phyloP scores from a whole-genome alignment of 2,113 vertebrate species.

The Paralichthys olivaceus region DNA sequence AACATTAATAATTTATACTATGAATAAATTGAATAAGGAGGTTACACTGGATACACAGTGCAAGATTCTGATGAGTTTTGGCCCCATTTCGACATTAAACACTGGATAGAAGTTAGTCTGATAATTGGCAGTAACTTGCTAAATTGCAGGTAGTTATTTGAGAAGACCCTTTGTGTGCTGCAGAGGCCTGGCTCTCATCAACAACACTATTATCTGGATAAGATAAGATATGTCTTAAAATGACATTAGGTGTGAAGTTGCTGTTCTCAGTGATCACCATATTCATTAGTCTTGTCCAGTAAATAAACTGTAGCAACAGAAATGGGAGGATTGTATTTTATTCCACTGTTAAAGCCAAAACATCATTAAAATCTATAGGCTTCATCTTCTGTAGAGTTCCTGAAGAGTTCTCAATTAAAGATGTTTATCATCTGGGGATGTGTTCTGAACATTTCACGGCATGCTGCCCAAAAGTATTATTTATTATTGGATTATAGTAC shows the following conservation, averaged over 20 bases:
- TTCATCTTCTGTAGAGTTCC: background rate
- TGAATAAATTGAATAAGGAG: constrained; percentile 68
- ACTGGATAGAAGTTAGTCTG: constrained; percentile 25
- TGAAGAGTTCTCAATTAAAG: background rate
- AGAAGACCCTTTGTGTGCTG: background rate
- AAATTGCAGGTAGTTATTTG: background rate
- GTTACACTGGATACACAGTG: constrained; percentile 49
- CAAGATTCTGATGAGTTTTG: constrained; percentile 52
- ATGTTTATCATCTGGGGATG: too few relatives aligned
- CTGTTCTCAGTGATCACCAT: background rate
- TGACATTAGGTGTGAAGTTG: background rate
- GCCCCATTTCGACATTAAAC: constrained; percentile 30
- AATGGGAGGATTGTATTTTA: background rate
- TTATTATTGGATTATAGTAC: too few relatives aligned
- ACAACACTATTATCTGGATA: background rate
- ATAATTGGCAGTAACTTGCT: constrained; percentile 6
- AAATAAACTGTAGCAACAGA: background rate
- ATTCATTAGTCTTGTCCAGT: background rate
- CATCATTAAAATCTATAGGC: background rate
- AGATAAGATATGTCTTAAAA: background rate
- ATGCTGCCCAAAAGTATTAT: too few relatives aligned
- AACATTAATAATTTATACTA: constrained; percentile 70
- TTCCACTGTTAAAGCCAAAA: background rate
- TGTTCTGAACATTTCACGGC: too few relatives aligned
- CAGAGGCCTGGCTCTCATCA: background rate